These are phyloP conservation scores for Xerus rutilus DNA, from an alignment of 2,797 vertebrate genomes.

Conservation along the genomic window DNA sequence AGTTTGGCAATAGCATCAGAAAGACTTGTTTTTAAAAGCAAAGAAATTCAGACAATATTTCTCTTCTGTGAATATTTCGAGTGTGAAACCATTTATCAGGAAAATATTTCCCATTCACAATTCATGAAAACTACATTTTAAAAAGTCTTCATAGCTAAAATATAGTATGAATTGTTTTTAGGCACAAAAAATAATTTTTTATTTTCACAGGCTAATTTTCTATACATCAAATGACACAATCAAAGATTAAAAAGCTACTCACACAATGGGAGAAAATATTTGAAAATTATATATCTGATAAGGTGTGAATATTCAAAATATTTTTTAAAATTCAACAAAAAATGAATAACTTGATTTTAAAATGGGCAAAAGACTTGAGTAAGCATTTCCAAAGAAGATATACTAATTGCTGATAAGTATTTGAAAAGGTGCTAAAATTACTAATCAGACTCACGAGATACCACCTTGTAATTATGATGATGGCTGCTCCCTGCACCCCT, in stretches of 20 bases:
- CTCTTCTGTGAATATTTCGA: no score
- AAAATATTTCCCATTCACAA: background rate
- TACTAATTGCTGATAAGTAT: background rate
- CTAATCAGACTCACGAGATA: background rate
- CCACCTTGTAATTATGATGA: background rate
- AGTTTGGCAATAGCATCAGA: background rate
- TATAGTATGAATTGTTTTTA: background rate
- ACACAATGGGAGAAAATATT: background rate
- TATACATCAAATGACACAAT: background rate
- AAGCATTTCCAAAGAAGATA: background rate
- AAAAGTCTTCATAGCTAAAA: background rate
- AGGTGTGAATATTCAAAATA: background rate
- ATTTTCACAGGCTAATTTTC: background rate
- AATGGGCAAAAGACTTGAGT: background rate
- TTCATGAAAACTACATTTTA: background rate
- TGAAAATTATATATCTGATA: background rate
- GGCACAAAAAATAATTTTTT: background rate
- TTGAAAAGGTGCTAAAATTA: constrained; percentile 11
- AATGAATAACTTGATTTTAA: background rate
- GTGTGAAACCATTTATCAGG: background rate
- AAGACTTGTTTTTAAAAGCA: background rate
- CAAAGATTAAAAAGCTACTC: background rate
- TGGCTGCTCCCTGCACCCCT: background rate
- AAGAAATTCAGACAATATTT: background rate
- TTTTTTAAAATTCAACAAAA: no score